Evolutionary conservation across 2,113 vertebrate species (phyloP), one percentile per base, ranked within the genome.

Genomic region (Rallus limicola): DNA sequence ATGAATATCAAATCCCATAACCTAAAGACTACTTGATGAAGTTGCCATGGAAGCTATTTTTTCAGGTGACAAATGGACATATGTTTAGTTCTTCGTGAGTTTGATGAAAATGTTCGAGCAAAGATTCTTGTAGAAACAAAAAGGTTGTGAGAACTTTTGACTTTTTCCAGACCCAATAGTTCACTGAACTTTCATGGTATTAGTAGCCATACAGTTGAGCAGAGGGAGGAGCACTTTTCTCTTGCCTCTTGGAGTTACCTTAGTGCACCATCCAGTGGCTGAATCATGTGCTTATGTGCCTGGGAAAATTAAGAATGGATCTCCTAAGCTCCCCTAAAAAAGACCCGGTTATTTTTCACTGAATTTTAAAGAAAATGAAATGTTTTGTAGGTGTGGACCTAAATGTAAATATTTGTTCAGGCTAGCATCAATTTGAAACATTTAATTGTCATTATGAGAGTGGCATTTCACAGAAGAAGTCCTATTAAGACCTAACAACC

Each of bases 261-360:
- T 85, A 72, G 70, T 92, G 92, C 94, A 91, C 75, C 75, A 77
- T 82, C 90, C 84, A 15, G 78, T 88, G 87, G 82, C 48, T 87
- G 58, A 82, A 82, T 46, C 17, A 7, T 50, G 10, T 82, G 91
- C 23, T 85, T 84, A 64, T 87, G 33, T 2, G 8, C n/a, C 25
- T 20, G 34, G 40, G 46, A 69, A 85, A 85, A 82, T 15, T 2
- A 91, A 64, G 19, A 71, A 52, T 75, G 26, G 3, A 4, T 69
- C 21, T 84, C 31, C 23, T 38, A 44, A 16, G 53, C 16, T 78
- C 65, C 17, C 10, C 20, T 4, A 16, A 34, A 63, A 34, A 52
- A 6, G 6, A 4, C 12, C 2, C 12, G 29, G 40, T 10, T n/a
- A 4, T 34, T 92, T 78, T 71, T n/a, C 31, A 77, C 1, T 3